Percentiles rank a stretch among this genome's conserved stretches.
Evolutionary conservation across 1,140 invertebrate species (phyloP).

Genomic region (Heterodera carotae): DNA sequence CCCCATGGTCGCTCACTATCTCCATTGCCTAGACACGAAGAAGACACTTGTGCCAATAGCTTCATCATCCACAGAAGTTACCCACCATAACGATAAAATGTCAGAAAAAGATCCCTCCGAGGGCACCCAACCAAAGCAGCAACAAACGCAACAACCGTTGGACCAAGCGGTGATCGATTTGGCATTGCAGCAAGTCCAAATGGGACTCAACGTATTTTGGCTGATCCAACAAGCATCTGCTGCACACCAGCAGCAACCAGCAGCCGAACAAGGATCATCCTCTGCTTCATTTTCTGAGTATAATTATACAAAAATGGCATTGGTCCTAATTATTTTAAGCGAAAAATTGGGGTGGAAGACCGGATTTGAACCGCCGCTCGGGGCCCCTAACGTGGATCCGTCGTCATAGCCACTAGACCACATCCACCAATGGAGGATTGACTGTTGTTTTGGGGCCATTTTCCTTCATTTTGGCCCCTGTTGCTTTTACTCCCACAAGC

Average conservation of each 20-base stretch:
- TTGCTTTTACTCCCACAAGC: too few species aligned
- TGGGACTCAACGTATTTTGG: background rate
- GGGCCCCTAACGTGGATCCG: too few species aligned
- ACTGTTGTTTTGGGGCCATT: too few species aligned
- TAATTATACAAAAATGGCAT: too few species aligned
- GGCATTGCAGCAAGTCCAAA: background rate
- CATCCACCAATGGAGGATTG: too few species aligned
- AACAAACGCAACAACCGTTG: background rate
- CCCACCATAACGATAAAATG: background rate
- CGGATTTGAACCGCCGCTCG: too few species aligned
- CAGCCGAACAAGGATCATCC: background rate
- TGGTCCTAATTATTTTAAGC: too few species aligned
- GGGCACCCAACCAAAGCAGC: background rate
- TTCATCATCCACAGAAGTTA: background rate
- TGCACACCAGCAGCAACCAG: background rate
- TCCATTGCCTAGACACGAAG: background rate
- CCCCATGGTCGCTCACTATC: too few species aligned
- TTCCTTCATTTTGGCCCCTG: too few species aligned
- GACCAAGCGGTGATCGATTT: background rate
- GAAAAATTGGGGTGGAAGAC: too few species aligned
- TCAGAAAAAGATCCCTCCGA: background rate
- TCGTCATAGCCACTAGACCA: too few species aligned
- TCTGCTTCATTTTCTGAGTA: conserved; percentile 8
- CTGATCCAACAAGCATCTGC: background rate
- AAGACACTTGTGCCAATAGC: background rate